Evolutionary conservation across 2,888 invertebrate species (phyloP).

Genomic region (Cataglyphis albicans): DNA sequence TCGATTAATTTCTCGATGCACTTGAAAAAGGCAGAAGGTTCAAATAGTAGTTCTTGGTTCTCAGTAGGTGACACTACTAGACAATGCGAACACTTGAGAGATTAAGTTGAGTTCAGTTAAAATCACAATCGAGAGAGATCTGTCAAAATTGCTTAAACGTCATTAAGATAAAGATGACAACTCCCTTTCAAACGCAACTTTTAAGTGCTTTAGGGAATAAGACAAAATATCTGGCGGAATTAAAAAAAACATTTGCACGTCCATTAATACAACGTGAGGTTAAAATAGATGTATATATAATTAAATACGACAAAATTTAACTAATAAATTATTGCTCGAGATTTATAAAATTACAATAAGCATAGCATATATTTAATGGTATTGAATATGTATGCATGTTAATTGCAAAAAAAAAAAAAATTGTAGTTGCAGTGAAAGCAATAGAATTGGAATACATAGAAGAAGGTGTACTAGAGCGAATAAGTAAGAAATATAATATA

Average conservation of each 20-base stretch:
- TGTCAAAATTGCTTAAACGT: not conserved
- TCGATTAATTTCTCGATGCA: not conserved
- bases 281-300: not conserved
- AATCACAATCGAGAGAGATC: not conserved
- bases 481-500: constrained; percentile 81
- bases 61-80: not conserved
- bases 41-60: not conserved
- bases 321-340: not conserved
- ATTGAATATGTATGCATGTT: not conserved
- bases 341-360: not conserved
- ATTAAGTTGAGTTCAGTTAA: not conserved
- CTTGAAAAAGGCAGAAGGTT: not conserved
- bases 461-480: constrained; percentile 82
- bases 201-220: constrained; percentile 77
- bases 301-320: not conserved
- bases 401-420: constrained; percentile 10
- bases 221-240: constrained; percentile 79
- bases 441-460: constrained; percentile 83
- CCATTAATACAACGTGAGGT: constrained; percentile 82
- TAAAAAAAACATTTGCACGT: constrained; percentile 81
- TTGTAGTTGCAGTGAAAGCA: constrained; percentile 82
- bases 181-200: constrained; percentile 78
- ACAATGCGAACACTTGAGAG: not conserved
- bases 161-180: constrained; percentile 67
- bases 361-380: not conserved